Base-by-base conservation (phyloP, 2,797 vertebrate species). In the Myripristis murdjan region DNA sequence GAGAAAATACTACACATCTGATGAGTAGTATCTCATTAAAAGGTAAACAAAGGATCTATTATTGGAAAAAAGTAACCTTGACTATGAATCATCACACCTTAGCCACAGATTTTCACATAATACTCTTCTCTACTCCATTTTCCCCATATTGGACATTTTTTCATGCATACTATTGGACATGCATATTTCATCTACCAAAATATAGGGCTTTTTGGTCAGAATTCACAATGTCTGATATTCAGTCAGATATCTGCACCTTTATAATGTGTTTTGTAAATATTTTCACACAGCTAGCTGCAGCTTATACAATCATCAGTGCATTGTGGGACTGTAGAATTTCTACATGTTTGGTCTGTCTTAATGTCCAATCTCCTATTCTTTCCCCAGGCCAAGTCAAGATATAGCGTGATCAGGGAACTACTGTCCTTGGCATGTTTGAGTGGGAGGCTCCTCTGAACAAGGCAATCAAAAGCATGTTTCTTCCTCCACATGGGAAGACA, bases 391-490 rank as follows among this genome's bases (percentile, higher is more conserved):
- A 47, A 8, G 0, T 65, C 22, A 6, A 39, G 54, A 65, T 11
- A 65, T 54, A 59, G 64, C 35, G 16, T 77, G 67, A 67, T 58
- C 22, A 46, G 46, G 15, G 51, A 64, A n/a, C 46, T 49, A 56
- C 26, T 74, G 61, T 62, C 64, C 46, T 60, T 35, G 15, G 26
- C 52, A 20, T 49, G 57, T 71, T 63, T 47, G 67, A 75, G 39
- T 47, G 70, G 64, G 26, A 39, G 56, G 68, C 55, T 72, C 48
- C 55, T 73, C 62, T 37, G 12, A 62, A 48, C 49, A 70, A 33
- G 28, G 73, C 47, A 76, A 64, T 82, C 49, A 82, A 85, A 87
- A 74, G 51, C 9, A 0, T 64, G 68, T 37, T 20, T 77, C 56
- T 62, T 44, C 61, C 23, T 31, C 15, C 64, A 48, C 16, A 51